Evolutionary conservation across 2,797 vertebrate genomes (phyloP).

Genomic region (Falco columbarius): DNA sequence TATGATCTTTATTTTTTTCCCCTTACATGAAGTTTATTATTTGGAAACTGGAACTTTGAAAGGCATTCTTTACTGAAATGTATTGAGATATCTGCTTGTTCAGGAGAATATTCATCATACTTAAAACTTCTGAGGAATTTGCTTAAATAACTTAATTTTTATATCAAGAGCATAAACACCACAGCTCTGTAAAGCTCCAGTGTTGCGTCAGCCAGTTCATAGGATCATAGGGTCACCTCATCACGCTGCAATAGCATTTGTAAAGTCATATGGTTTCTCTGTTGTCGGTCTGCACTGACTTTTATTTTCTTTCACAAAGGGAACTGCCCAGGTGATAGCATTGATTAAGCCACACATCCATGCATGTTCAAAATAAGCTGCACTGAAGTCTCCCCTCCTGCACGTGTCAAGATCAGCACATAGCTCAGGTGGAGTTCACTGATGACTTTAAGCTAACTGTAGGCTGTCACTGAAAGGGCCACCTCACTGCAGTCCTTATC

Average conservation of each 20-base stretch:
- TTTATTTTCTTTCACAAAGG: background rate
- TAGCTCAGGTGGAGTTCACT: background rate
- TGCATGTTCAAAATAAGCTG: background rate
- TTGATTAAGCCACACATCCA: background rate
- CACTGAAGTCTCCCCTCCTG: background rate
- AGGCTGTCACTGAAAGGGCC: background rate
- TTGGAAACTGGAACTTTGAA: background rate
- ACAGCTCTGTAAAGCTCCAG: background rate
- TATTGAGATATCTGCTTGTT: background rate
- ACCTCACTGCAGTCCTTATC: background rate
- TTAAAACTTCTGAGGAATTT: background rate
- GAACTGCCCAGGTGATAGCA: background rate
- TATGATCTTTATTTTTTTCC: background rate
- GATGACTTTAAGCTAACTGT: background rate
- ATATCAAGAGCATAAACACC: background rate
- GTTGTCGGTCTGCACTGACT: background rate
- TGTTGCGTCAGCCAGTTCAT: background rate
- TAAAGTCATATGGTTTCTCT: background rate
- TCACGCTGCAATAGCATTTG: background rate
- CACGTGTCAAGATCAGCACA: background rate
- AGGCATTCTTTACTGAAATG: background rate
- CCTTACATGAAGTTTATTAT: background rate
- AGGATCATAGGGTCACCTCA: background rate
- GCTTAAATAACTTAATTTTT: background rate
- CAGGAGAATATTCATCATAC: background rate